These are phyloP conservation scores for Autographa gamma DNA, from an alignment of 2,888 invertebrate species.

Conservation along the genomic window DNA sequence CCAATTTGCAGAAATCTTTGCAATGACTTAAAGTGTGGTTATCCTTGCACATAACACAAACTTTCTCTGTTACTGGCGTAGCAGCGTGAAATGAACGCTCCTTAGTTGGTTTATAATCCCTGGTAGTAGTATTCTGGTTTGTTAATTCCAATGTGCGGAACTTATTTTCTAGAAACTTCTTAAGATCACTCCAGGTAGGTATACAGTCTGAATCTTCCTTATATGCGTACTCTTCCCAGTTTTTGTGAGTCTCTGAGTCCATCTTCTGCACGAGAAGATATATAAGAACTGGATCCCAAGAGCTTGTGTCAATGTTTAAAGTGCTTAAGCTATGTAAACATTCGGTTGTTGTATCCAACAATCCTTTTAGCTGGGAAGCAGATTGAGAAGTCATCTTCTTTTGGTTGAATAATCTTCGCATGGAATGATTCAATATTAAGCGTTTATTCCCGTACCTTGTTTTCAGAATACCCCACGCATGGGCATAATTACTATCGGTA, in stretches of 20 bases:
- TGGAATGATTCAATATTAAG: conserved; percentile 12
- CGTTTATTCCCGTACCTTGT: conserved; percentile 16
- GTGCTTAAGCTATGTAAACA: conserved; percentile 7
- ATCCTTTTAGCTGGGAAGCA: conserved; percentile 15
- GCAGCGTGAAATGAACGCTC: conserved; percentile 23
- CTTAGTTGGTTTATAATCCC: conserved; percentile 9
- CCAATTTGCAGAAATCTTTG: conserved; percentile 42
- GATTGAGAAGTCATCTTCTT: conserved; percentile 12
- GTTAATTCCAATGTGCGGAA: conserved; percentile 24
- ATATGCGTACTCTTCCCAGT: conserved; percentile 45
- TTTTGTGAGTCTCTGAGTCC: conserved; percentile 48
- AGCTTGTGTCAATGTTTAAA: conserved; percentile 11
- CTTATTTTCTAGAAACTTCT: conserved; percentile 18
- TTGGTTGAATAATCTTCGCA: conserved; percentile 15
- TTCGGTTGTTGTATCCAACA: conserved; percentile 21
- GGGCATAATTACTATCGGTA: neutral
- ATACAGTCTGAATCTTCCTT: conserved; percentile 6
- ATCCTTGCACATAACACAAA: conserved; percentile 44
- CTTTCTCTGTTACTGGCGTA: conserved; percentile 6
- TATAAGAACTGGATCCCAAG: conserved; percentile 47
- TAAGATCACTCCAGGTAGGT: conserved; percentile 11
- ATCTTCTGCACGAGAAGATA: conserved; percentile 51
- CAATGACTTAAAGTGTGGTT: conserved; percentile 51
- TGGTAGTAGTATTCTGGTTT: neutral
- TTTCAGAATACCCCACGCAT: conserved; percentile 17